Evolutionary conservation across 2,888 invertebrate species (phyloP), one percentile per base, ranked within the genome.

Genomic region (Biston stratarius): DNA sequence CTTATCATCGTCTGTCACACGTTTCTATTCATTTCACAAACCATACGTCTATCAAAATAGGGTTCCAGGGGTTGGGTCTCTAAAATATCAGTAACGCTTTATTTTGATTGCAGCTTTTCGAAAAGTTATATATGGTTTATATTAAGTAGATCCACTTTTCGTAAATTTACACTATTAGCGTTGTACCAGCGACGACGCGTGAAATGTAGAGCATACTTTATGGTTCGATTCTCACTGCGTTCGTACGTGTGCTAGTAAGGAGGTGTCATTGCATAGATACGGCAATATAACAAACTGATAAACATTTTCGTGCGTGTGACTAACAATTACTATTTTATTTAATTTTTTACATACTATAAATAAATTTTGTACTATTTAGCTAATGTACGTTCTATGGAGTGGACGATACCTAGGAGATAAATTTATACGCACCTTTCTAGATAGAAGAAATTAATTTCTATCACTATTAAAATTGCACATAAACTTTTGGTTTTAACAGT

Each of bases 171-270:
- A 52, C 63, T 69, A 71, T 74, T 67, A 66, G 66, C 71, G 67
- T 72, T 72, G 69, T 73, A 64, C 48, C 58, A 64, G 72, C 74
- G 67, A 61, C 71, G 61, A 66, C 71, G 84, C 87, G 83, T 87
- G 84, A 88, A 87, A 90, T 86, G 80, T 89, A 83, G 89, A 77
- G 74, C 90, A 87, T 71, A 74, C 76, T 80, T 73, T 80, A 88
- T 80, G 87, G 84, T 86, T 80, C 80, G 85, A 73, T 86, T 76
- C 73, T 55, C 76, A 55, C 61, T 64, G 77, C 72, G 69, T 70
- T 69, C 78, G 77, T 77, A 74, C 69, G 61, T 74, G 70, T 69
- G 58, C 67, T 59, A 64, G 57, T 67, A 52, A 60, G 63, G 71
- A 64, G 73, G 73, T 75, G 69, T 71, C 61, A 73, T 74, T 73